These are phyloP conservation scores for Equus przewalskii DNA, from an alignment of 2,113 vertebrate species.

Conservation along the genomic window DNA sequence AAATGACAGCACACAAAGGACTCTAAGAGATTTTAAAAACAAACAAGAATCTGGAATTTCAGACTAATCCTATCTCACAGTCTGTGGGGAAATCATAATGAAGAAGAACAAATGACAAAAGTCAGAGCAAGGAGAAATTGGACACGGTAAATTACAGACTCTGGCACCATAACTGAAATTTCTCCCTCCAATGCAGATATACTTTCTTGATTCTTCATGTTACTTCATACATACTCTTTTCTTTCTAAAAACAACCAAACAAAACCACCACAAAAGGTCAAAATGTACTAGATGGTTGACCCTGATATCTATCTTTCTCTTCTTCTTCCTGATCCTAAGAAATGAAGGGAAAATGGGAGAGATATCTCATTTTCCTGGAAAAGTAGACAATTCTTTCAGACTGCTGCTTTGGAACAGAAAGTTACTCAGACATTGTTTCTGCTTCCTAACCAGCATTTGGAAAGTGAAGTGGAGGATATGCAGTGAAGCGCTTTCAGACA, in stretches of 20 bases:
- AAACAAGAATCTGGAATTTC: neutral
- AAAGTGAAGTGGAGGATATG: neutral
- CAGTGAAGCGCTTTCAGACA: neutral
- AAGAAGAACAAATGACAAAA: neutral
- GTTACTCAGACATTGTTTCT: neutral
- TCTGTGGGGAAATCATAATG: neutral
- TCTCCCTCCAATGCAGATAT: neutral
- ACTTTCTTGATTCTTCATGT: neutral
- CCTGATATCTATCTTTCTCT: neutral
- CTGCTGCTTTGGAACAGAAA: neutral
- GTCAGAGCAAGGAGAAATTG: neutral
- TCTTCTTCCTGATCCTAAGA: neutral
- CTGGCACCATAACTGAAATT: neutral
- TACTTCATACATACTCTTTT: neutral
- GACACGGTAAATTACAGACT: neutral
- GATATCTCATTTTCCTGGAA: neutral
- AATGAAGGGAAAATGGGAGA: neutral
- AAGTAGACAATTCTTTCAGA: neutral
- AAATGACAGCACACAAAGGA: neutral
- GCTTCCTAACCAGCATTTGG: neutral
- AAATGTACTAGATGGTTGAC: neutral
- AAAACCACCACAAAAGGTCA: neutral
- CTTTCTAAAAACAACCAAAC: neutral
- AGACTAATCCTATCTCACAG: neutral
- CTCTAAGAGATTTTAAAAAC: neutral